These are phyloP conservation scores for Cyanoliseus patagonus DNA, from an alignment of 2,113 vertebrate genomes.

Conservation along the genomic window DNA sequence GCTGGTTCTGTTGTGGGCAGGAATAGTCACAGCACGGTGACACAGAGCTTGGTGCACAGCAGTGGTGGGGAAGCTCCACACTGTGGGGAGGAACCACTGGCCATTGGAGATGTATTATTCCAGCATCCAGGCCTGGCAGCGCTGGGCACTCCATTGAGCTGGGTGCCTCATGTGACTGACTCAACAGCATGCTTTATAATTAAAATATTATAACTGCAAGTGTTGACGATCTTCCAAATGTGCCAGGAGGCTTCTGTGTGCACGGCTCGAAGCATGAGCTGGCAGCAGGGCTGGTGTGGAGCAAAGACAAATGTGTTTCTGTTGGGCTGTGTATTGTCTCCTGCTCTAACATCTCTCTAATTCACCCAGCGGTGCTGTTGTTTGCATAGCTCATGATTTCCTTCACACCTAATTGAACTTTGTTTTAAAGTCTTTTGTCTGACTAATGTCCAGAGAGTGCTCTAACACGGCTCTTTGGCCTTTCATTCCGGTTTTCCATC, in stretches of 20 bases:
- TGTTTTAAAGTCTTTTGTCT: constrained; percentile 39
- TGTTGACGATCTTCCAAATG: constrained; percentile 47
- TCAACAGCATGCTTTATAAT: constrained; percentile 20
- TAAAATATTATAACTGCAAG: constrained; percentile 53
- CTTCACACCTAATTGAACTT: constrained; percentile 57
- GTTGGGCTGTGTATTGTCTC: not conserved
- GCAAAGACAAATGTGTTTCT: constrained; percentile 10
- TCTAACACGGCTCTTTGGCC: not conserved
- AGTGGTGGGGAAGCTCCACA: not conserved
- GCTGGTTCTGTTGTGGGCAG: not conserved
- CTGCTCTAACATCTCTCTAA: constrained; percentile 3
- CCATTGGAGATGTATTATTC: not conserved
- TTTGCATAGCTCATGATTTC: not conserved
- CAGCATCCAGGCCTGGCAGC: not conserved
- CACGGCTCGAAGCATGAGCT: constrained; percentile 10
- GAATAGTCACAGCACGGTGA: not conserved
- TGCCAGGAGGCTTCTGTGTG: constrained; percentile 60
- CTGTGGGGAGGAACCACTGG: not conserved
- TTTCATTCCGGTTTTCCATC: not conserved
- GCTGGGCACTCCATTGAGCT: not conserved
- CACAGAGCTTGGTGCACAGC: not conserved
- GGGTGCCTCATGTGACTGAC: not conserved
- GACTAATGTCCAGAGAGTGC: not conserved
- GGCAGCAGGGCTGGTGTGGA: constrained; percentile 28
- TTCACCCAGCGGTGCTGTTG: not conserved